Base-by-base conservation (phyloP, 2,888 invertebrate species). In the Belgica antarctica region DNA sequence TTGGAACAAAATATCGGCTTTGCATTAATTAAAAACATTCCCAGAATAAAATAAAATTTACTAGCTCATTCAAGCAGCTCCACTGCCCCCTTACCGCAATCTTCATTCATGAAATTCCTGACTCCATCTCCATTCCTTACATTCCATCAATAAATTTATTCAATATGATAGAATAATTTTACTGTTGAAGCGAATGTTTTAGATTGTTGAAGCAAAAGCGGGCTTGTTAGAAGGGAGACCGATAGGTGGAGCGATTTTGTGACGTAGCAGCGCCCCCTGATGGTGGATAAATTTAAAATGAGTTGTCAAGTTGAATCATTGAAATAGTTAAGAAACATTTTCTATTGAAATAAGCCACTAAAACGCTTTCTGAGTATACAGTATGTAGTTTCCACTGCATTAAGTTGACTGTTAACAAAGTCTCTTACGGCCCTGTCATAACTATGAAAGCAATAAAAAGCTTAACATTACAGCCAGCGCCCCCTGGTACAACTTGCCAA, bases 1-100 rank as follows among this genome's bases (percentile, higher is more conserved):
- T 4, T 15, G 17, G 52, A 59, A 59, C 25, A 59, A 59, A 59
- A 59, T 59, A 59, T 59, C 59, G 59, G 59, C 59, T 59, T 59
- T 59, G 25, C 25, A 59, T 59, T 59, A 59, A 59, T 59, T 59
- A 59, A 59, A 59, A 59, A 59, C 59, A 59, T 59, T 59, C 59
- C 59, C 12, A 15, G 17, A 57, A 57, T 57, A 57, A 59, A 59
- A 59, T 59, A n/a, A 27, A 59, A 59, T n/a, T 59, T 59, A 59
- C 59, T 59, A 59, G 25, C 17, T 27, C 27, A 15, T 46, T 46
- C 46, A 31, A 31, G 7, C 34, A 5, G 5, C 17, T 52, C 12
- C 52, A 31, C 34, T 22, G 17, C 52, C 22, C 52, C 17, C 52
- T 17, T 17, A 17, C 52, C 3, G 34, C 7, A 31, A 31, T 8